Evolutionary conservation across 2,888 invertebrate species (phyloP), one percentile per base, ranked within the genome.

Genomic region (Drosophila longiperda): DNA sequence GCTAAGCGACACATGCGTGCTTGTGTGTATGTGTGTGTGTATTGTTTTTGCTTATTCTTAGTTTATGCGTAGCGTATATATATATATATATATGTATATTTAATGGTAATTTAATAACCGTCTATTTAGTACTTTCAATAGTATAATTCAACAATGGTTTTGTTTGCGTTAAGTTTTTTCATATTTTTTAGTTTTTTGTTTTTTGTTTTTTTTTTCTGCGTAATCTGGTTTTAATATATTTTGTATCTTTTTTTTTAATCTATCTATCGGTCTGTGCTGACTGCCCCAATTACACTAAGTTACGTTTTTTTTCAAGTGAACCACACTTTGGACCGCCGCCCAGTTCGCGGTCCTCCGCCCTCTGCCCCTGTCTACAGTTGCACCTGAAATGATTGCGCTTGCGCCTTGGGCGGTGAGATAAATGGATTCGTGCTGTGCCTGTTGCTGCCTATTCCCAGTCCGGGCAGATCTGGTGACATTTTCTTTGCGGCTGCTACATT

Each of bases 401-500:
- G 92, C 79, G 91, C 91, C 88, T 93, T 93, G 52, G 93, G 93
- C 81, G 93, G 93, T 77, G 93, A 93, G 85, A 93, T 93, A 78
- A 93, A 93, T 58, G 93, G 93, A 91, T 93, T 93, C 79, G 93
- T 93, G 82, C 91, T 93, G 80, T 92, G 93, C 73, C 87, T 76
- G 72, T 76, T n/a, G 74, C 70, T 8, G 48, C 53, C 55, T 2
- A 33, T 38, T 15, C 59, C 66, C 1, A 20, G 6, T 53, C 72
- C 69, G 20, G 78, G 84, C 49, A 78, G 59, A 63, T 92, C 90
- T 23, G 96, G 96, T 69, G 94, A 94, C 78, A 93, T 92, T 78
- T 94, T 94, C 69, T 94, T 92, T 8, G 92, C 92, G 17, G 92
- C 92, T 20, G 92, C 92, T 9, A 87, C 84, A 70, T 87, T 90